Base-by-base conservation (phyloP, 2,113 vertebrate genomes). In the Hippolais icterina region DNA sequence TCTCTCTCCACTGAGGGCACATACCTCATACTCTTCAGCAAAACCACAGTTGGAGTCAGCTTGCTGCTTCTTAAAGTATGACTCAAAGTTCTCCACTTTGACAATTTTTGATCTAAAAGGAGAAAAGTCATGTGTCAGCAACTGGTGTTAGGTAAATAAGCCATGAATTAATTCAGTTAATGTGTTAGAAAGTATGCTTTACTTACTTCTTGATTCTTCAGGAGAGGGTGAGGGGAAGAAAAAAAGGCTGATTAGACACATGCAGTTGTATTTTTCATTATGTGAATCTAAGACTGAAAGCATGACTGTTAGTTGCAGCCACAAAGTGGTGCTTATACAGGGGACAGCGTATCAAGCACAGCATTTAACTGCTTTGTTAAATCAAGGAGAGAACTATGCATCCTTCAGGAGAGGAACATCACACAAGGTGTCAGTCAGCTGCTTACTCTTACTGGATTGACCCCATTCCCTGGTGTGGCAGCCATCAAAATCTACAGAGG, bases 1-100 rank as follows among this genome's bases (percentile, higher is more conserved):
- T 52, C 37, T 84, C 37, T 79, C 74, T 68, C 54, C 33, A 33
- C 42, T 41, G 33, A 92, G 13, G 53, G n/a, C 56, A 94, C 95
- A 2, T 93, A 99, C 99, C 97, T 99, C 99, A 84, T 99, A 99
- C 69, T 99, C 99, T 91, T 99, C 99, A n/a, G 99, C 99, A 86
- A 99, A 99, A 59, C 99, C 99, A 94, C 99, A 99, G 97, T 98
- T 99, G 85, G 98, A 99, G 94, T 99, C 98, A 3, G 99, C 99
- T 86, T 98, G 98, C 96, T 99, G 99, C 88, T 98, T 99, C 96
- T 97, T 99, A 94, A 98, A 99, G 96, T 99, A 99, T 15, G 97
- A 94, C 83, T 99, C 98, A 49, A 98, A 99, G 88, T 98, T 98
- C 92, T 99, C 98, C 70, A 99, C 98, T 93, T 96, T 98, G 89